Percentiles rank a stretch among this genome's conserved stretches.
These are phyloP conservation scores for Epirrita christyi DNA, from an alignment of 2,888 invertebrate genomes.

Conservation along the genomic window DNA sequence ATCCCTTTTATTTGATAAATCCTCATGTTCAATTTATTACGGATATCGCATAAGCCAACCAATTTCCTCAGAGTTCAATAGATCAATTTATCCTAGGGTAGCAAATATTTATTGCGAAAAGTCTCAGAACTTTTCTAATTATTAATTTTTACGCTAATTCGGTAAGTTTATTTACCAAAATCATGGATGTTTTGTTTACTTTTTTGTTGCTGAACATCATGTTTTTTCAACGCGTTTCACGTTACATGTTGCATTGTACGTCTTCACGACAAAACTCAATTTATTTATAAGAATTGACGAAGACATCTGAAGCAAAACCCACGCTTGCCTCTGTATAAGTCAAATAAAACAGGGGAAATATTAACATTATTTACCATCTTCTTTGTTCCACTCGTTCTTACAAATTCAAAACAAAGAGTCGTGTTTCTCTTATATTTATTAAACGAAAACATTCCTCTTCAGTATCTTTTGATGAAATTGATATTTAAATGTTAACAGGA, in stretches of 20 bases:
- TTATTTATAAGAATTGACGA: slow-evolving; percentile 21
- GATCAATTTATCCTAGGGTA: not conserved
- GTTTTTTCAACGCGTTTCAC: not conserved
- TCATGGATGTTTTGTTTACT: slow-evolving; percentile 1
- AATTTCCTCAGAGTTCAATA: slow-evolving; percentile 35
- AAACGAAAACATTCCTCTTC: slow-evolving; percentile 19
- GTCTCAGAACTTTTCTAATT: not conserved
- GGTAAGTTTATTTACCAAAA: not conserved
- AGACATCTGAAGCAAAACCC: slow-evolving; percentile 16
- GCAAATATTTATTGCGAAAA: not conserved
- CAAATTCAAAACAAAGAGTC: slow-evolving; percentile 17
- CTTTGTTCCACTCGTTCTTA: slow-evolving; percentile 23
- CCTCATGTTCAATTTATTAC: slow-evolving; percentile 28
- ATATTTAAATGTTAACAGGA: no score
- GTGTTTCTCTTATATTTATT: slow-evolving; percentile 12
- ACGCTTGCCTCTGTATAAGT: slow-evolving; percentile 19
- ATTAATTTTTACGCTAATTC: not conserved
- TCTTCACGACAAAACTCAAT: slow-evolving; percentile 18
- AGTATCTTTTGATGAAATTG: slow-evolving; percentile 17
- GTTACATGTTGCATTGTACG: no score
- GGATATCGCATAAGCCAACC: slow-evolving; percentile 28
- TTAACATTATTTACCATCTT: slow-evolving; percentile 30
- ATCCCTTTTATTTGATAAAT: slow-evolving; percentile 25
- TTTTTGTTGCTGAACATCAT: not conserved
- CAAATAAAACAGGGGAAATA: slow-evolving; percentile 27